A percentile compares a stretch with the other conserved stretches of the same genome.
phyloP scores from a whole-genome alignment of 2,888 invertebrate species.

The Acanthosepion pharaonis region DNA sequence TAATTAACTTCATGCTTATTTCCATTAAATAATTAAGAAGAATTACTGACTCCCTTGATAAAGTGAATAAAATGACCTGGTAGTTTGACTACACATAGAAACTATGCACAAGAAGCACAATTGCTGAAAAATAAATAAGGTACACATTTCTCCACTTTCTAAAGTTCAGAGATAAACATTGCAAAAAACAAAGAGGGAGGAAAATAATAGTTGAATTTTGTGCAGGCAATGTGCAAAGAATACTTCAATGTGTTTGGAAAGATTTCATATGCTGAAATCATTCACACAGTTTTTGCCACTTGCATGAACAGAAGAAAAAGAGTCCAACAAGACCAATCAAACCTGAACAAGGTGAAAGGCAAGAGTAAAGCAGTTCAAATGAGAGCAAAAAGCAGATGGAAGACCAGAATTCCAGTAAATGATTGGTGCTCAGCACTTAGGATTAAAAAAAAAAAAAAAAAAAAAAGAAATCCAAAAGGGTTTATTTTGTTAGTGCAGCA shows the following conservation, averaged over 20 bases:
- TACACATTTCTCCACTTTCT: background rate
- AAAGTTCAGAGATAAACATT: background rate
- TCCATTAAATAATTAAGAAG: too few relatives aligned
- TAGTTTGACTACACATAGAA: too few relatives aligned
- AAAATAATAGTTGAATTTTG: constrained; percentile 13
- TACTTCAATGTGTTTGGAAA: background rate
- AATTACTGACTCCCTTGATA: too few relatives aligned
- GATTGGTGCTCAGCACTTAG: background rate
- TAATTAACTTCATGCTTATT: too few relatives aligned
- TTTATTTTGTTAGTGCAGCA: background rate
- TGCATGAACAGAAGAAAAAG: background rate
- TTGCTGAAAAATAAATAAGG: background rate
- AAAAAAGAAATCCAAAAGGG: background rate
- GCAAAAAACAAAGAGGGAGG: background rate
- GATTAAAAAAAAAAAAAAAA: background rate
- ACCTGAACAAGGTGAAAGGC: background rate
- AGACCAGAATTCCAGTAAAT: background rate
- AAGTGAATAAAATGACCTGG: too few relatives aligned
- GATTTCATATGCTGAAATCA: background rate
- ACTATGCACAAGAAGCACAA: too few relatives aligned
- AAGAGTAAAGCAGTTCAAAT: background rate
- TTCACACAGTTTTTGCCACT: background rate
- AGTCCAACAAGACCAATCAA: constrained; percentile 24
- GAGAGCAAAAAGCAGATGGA: constrained; percentile 21
- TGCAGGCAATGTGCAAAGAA: background rate